Percentiles rank a stretch among this genome's conserved stretches.
Conservation (phyloP, 2,888 invertebrate species). For the Dimorphilus gyrociliatus region DNA sequence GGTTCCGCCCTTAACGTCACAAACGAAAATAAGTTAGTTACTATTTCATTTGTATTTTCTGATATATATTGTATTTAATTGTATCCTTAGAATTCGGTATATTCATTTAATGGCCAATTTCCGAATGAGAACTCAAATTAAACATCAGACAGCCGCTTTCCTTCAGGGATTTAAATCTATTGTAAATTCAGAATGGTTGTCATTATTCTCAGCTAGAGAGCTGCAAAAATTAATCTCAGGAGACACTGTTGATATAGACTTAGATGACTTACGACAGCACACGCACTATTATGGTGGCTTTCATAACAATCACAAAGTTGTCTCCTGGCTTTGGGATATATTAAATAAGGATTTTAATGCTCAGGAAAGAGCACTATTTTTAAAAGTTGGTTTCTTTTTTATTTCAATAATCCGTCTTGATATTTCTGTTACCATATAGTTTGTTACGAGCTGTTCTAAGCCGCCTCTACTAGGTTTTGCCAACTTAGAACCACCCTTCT, state of each 20-base stretch:
- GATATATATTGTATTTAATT: too few relatives aligned
- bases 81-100: conserved; percentile 82
- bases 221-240: conserved; percentile 86
- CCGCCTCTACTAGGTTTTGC: conserved; percentile 89
- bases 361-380: conserved; percentile 75
- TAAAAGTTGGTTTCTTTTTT: conserved; percentile 46
- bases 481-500: conserved; percentile 89
- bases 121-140: conserved; percentile 92
- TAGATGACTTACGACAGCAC: conserved; percentile 48
- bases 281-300: conserved; percentile 99
- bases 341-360: conserved; percentile 82
- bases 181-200: conserved; percentile 82
- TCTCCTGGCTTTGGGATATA: conserved; percentile 98
- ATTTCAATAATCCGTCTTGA: too few relatives aligned
- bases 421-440: conserved; percentile 18
- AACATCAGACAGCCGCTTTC: conserved; percentile 88
- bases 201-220: conserved; percentile 86
- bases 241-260: conserved; percentile 78
- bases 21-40: conserved; percentile 74
- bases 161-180: conserved; percentile 88
- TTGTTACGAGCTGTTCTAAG: conserved; percentile 68
- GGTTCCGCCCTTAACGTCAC: conserved; percentile 81
- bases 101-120: conserved; percentile 87
- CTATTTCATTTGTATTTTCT: neutral
- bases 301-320: conserved; percentile 89